Percentiles rank a stretch among this genome's conserved stretches.
Evolutionary conservation across 35 echinoderm and acorn worm genomes (phyloP).

Genomic region (Chiridota heheva): DNA sequence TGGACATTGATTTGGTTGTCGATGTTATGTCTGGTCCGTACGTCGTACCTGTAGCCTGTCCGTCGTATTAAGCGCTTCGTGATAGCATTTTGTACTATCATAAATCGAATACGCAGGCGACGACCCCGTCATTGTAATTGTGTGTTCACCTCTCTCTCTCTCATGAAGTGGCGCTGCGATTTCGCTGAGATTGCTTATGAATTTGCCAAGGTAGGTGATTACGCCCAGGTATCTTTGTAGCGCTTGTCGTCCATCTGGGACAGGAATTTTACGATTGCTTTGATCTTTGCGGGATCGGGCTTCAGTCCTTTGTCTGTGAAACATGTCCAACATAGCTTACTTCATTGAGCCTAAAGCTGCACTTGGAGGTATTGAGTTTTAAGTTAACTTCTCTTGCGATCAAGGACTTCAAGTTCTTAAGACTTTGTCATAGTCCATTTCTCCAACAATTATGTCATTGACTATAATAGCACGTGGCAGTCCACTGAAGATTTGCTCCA

Average conservation of each 20-base stretch:
- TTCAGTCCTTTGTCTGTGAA: constrained; percentile 61
- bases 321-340: constrained; percentile 65
- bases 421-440: no score
- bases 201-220: constrained; percentile 69
- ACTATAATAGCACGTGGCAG: constrained; percentile 41
- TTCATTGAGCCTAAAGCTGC: constrained; percentile 48
- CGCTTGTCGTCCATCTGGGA: constrained; percentile 29
- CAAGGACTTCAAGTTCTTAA: no score
- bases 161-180: constrained; percentile 49
- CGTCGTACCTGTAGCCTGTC: no score
- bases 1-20: no score
- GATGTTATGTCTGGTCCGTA: no score
- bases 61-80: no score
- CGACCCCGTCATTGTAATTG: no score
- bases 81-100: no score
- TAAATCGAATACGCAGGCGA: no score
- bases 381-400: no score
- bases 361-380: no score
- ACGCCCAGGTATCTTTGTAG: constrained; percentile 54
- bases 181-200: constrained; percentile 51
- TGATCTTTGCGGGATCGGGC: constrained; percentile 49
- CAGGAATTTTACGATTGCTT: constrained; percentile 55
- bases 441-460: constrained; percentile 34
- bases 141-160: no score
- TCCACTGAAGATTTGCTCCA: constrained; percentile 45